Conservation (phyloP, 2,797 vertebrate genomes). For the Echiichthys vipera region DNA sequence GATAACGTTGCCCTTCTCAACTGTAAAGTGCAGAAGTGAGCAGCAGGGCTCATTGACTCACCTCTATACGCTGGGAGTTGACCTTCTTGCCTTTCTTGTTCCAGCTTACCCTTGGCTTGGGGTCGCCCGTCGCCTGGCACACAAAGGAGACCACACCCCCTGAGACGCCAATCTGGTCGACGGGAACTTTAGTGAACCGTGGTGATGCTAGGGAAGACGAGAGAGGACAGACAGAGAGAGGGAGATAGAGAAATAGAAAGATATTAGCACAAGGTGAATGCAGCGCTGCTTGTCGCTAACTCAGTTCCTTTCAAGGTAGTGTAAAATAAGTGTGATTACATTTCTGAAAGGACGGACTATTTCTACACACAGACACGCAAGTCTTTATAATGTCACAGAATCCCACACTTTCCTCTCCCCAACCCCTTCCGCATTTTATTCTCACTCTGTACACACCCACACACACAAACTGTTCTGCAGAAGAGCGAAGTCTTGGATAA, state of each 20-base stretch:
- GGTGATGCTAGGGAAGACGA: conserved; percentile 68
- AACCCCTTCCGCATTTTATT: conserved; percentile 23
- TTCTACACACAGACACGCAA: conserved; percentile 15
- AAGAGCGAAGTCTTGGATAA: not conserved
- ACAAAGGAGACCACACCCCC: conserved; percentile 97
- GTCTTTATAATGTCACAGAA: conserved; percentile 26
- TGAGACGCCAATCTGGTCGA: conserved; percentile 95
- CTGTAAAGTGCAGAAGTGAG: conserved; percentile 3
- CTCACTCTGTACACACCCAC: conserved; percentile 17
- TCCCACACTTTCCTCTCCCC: conserved; percentile 18
- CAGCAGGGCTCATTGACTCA: conserved; percentile 69
- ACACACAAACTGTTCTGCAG: conserved; percentile 10
- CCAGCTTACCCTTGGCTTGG: conserved; percentile 95
- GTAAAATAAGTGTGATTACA: conserved; percentile 64
- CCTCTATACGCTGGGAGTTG: conserved; percentile 97
- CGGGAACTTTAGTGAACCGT: conserved; percentile 91
- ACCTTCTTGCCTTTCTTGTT: conserved; percentile 98
- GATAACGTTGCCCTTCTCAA: not conserved
- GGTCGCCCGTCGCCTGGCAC: conserved; percentile 94
- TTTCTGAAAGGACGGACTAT: conserved; percentile 39
- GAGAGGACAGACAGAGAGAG: conserved; percentile 7
- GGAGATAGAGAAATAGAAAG: not conserved
- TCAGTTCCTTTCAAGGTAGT: conserved; percentile 33
- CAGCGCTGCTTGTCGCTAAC: conserved; percentile 35
- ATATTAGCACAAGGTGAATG: conserved; percentile 32